Conservation (phyloP, 2,797 vertebrate genomes). For the Darevskia nairensis region DNA sequence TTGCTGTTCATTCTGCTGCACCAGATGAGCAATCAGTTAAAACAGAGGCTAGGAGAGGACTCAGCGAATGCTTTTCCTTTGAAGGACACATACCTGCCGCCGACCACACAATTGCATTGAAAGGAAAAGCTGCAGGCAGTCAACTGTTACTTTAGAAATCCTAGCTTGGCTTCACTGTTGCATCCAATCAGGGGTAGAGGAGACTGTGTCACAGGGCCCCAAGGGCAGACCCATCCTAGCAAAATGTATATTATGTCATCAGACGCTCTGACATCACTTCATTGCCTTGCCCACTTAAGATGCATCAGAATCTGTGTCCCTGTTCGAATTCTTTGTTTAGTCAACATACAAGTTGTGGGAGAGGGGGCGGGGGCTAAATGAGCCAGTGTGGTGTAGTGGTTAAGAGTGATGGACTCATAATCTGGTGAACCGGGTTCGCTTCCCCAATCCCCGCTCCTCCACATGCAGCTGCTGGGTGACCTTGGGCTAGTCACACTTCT, state of each 20-base stretch:
- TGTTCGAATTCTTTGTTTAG: background rate
- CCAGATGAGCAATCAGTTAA: conserved; percentile 22
- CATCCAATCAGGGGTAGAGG: background rate
- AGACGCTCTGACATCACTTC: too few relatives aligned
- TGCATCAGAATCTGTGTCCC: background rate
- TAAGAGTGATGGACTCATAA: too few relatives aligned
- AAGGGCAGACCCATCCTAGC: background rate
- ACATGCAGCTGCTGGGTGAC: too few relatives aligned
- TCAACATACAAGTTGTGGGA: too few relatives aligned
- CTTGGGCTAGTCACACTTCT: too few relatives aligned
- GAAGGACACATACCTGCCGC: background rate
- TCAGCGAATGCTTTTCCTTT: background rate
- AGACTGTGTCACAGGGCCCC: background rate
- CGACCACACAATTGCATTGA: background rate
- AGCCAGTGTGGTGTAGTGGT: too few relatives aligned
- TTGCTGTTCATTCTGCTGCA: background rate
- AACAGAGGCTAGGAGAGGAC: conserved; percentile 18
- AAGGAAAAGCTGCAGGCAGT: background rate
- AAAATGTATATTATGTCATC: background rate
- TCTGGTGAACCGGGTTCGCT: too few relatives aligned
- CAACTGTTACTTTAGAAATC: background rate
- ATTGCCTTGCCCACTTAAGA: background rate
- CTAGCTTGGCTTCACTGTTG: accelerated
- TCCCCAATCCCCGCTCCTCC: too few relatives aligned
- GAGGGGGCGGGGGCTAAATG: too few relatives aligned